A percentile compares a stretch with the other conserved stretches of the same genome.
Evolutionary conservation across 2,113 vertebrate genomes (phyloP).

Genomic region (Corythaixoides concolor): DNA sequence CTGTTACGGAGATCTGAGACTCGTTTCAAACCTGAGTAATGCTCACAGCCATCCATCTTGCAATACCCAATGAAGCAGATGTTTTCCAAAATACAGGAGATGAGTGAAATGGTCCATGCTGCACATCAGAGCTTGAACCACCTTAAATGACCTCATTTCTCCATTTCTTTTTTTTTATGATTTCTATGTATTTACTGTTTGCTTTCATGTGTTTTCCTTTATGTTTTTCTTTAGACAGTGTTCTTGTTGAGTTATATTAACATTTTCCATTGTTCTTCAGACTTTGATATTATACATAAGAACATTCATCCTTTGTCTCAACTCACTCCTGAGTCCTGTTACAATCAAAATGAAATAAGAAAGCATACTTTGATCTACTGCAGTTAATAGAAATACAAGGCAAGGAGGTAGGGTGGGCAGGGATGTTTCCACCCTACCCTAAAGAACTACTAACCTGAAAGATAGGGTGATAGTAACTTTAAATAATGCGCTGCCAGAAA

Average conservation of each 20-base stretch:
- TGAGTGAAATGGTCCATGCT: not conserved
- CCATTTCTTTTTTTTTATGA: not conserved
- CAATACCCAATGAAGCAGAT: not conserved
- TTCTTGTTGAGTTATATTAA: not conserved
- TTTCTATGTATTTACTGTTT: not conserved
- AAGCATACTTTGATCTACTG: slow-evolving; percentile 8
- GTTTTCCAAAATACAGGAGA: not conserved
- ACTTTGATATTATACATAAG: not conserved
- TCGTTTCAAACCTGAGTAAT: not conserved
- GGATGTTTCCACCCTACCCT: not conserved
- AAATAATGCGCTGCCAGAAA: not conserved
- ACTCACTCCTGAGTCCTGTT: not conserved
- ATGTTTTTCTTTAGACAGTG: not conserved
- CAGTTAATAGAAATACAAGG: not conserved
- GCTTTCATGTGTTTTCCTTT: slow-evolving; percentile 8
- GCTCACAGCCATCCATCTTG: not conserved
- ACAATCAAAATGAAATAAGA: not conserved
- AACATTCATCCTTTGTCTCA: not conserved
- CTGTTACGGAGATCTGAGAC: not conserved
- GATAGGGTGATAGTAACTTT: not conserved
- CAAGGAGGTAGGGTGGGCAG: not conserved
- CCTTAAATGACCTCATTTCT: slow-evolving; percentile 13
- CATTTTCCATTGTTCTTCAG: slow-evolving; percentile 11
- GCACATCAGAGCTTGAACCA: not conserved
- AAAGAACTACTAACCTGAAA: not conserved